Evolutionary conservation across 2,113 vertebrate species (phyloP).

Genomic region (Paedocypris sp.): DNA sequence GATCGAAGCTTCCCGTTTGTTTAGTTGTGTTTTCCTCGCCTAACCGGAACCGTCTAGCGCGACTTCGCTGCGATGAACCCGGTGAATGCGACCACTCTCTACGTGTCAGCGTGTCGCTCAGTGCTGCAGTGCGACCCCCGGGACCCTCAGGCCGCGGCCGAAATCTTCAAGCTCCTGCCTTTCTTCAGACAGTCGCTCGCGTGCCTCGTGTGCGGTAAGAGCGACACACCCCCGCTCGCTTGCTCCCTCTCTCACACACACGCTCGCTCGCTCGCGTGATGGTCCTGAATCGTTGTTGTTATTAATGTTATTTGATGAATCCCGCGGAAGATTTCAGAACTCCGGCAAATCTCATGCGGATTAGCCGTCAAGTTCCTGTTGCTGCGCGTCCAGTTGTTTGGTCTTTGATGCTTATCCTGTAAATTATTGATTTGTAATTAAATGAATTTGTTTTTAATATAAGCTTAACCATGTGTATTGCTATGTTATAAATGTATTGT

Average conservation of each 20-base stretch:
- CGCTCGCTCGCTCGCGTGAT: too few relatives aligned
- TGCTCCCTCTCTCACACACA: neutral
- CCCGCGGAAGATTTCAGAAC: too few relatives aligned
- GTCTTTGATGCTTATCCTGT: too few relatives aligned
- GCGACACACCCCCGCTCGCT: neutral
- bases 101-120: conserved; percentile 93
- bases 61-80: conserved; percentile 94
- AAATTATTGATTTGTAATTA: too few relatives aligned
- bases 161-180: conserved; percentile 90
- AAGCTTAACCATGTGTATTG: too few relatives aligned
- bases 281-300: too few relatives aligned
- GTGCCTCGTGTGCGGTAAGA: conserved; percentile 91
- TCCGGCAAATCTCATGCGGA: too few relatives aligned
- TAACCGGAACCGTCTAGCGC: conserved; percentile 59
- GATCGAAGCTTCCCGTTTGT: conserved; percentile 35
- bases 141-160: conserved; percentile 84
- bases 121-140: conserved; percentile 96
- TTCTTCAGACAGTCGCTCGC: conserved; percentile 95
- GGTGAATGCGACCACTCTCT: conserved; percentile 95
- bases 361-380: too few relatives aligned
- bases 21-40: conserved; percentile 26
- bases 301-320: too few relatives aligned
- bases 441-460: too few relatives aligned
- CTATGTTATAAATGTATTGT: too few relatives aligned
- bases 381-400: too few relatives aligned